phyloP scores from a whole-genome alignment of 2,113 vertebrate species.

The Rhombomys opimus region DNA sequence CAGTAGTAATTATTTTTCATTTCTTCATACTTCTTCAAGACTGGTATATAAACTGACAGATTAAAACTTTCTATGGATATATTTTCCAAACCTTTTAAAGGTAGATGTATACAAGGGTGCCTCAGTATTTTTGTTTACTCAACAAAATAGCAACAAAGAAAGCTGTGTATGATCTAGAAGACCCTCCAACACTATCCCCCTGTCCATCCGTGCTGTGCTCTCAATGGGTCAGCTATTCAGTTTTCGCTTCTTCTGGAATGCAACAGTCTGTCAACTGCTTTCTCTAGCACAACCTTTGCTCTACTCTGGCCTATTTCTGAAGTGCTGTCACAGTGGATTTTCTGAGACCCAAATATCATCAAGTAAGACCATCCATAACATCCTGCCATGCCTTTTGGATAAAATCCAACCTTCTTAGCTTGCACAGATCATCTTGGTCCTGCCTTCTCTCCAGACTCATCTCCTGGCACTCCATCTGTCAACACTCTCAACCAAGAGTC shows the following conservation, averaged over 20 bases:
- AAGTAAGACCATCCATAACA: slow-evolving; percentile 50
- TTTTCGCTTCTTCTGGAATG: not conserved
- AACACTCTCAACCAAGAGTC: slow-evolving; percentile 23
- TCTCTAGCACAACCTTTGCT: not conserved
- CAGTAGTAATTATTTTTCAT: slow-evolving; percentile 49
- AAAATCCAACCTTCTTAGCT: slow-evolving; percentile 22
- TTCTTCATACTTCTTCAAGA: slow-evolving; percentile 58
- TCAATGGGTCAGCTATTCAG: not conserved
- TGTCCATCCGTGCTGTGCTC: not conserved
- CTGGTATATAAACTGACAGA: not conserved
- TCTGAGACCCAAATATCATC: slow-evolving; percentile 52
- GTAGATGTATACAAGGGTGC: not conserved
- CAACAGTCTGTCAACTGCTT: not conserved
- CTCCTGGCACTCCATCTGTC: slow-evolving; percentile 45
- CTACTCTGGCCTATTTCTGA: not conserved
- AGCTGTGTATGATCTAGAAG: not conserved
- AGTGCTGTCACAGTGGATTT: slow-evolving; percentile 30
- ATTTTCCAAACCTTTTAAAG: not conserved
- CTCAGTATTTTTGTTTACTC: not conserved
- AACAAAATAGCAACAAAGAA: slow-evolving; percentile 10
- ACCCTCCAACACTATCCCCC: not conserved
- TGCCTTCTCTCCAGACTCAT: slow-evolving; percentile 30
- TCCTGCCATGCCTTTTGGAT: slow-evolving; percentile 26
- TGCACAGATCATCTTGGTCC: not conserved
- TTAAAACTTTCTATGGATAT: slow-evolving; percentile 52